Base-by-base conservation (phyloP, 2,113 vertebrate species). In the Garra rufa region DNA sequence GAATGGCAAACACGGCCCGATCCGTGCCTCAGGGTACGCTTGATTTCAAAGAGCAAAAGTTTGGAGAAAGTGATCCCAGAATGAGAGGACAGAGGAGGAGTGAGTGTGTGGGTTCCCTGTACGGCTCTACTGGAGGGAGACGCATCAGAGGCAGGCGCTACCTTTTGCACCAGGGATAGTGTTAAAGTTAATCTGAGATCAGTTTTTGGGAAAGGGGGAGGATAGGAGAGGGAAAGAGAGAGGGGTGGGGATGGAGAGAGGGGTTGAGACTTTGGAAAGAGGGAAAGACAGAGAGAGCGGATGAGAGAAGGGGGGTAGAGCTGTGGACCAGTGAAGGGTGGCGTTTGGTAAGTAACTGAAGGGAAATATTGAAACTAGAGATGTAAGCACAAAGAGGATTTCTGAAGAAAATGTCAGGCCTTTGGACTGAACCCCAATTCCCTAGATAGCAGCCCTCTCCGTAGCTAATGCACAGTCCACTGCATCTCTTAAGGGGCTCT, bases 341-440 rank as follows among this genome's bases (percentile, higher is more conserved):
- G 38, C 48, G n/a, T 21, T 81, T 48, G 46, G 59, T 61, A 70
- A 81, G 89, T 0, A 82, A 74, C 74, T 43, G 50, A 84, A 78
- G 87, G 82, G 87, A 70, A 88, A 86, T 34, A 81, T 77, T 67
- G 63, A 87, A 88, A 82, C 78, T 83, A 44, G 28, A 65, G 17
- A 59, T 15, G 46, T 50, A 14, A 41, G 91, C 87, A 92, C 91
- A 94, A 93, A 93, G 89, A 91, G 90, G 89, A 94, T 94, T 95
- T 95, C 91, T 94, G 94, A 95, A 92, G 90, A 91, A 94, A 95
- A 95, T 95, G 93, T 91, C 95, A 96, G 92, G 6, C 83, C 84
- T 88, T 91, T 41, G 43, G 92, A 94, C 93, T 90, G 87, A 92
- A 92, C 89, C 91, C 93, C 26, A 5, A 21, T 86, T 89, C 88